These are phyloP conservation scores for Perca schrenkii DNA, from an alignment of 2,113 vertebrate species.

Conservation along the genomic window DNA sequence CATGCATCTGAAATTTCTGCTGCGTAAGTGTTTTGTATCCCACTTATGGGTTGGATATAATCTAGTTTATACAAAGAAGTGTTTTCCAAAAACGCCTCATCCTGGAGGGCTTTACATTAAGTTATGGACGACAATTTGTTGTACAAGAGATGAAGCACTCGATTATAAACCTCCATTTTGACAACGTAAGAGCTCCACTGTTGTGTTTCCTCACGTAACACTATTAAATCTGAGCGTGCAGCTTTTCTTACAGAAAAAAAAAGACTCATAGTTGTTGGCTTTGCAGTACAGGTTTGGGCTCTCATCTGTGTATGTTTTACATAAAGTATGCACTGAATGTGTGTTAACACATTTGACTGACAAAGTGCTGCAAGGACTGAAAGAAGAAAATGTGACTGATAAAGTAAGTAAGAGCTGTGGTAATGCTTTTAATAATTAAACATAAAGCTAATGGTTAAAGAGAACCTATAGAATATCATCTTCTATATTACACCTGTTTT, in stretches of 20 bases:
- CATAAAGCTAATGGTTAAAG: too few relatives aligned
- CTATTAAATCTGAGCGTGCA: background rate
- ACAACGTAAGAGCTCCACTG: constrained; percentile 6
- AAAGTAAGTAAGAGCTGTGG: too few relatives aligned
- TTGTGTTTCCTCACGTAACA: background rate
- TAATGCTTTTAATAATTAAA: too few relatives aligned
- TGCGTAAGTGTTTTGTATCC: constrained; percentile 57
- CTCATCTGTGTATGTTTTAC: constrained; percentile 17
- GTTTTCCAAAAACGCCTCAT: constrained; percentile 35
- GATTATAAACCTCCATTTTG: constrained; percentile 11
- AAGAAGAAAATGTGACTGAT: background rate
- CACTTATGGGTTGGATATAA: constrained; percentile 42
- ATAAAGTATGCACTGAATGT: background rate
- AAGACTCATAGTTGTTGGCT: background rate
- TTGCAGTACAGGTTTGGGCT: background rate
- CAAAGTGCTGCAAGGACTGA: constrained; percentile 8
- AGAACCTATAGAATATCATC: too few relatives aligned
- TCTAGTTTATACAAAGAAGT: constrained; percentile 20
- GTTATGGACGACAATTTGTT: constrained; percentile 10
- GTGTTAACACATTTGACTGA: constrained; percentile 35
- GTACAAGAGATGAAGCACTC: constrained; percentile 33
- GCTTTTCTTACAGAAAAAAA: background rate
- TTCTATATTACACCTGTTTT: too few relatives aligned
- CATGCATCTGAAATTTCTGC: constrained; percentile 49
- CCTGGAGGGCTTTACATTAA: constrained; percentile 28